Evolutionary conservation across 2,113 vertebrate genomes (phyloP).

Genomic region (Oncorhynchus clarkii): DNA sequence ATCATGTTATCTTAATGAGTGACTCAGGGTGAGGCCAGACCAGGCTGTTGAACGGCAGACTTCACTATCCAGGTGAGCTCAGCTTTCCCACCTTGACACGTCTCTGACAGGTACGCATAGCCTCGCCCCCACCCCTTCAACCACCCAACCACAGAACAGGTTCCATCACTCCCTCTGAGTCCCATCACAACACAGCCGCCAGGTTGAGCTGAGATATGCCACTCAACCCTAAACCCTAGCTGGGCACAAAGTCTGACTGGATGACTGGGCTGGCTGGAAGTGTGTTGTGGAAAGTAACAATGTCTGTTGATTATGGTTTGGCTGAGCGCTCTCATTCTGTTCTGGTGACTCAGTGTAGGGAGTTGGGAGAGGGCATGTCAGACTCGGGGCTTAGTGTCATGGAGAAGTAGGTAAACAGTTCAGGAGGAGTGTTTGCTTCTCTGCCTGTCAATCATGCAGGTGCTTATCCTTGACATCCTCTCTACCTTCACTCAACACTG

Average conservation of each 20-base stretch:
- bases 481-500: no score
- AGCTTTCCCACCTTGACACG: slow-evolving; percentile 49
- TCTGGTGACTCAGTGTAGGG: neutral
- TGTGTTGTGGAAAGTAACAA: neutral
- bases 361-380: neutral
- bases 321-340: neutral
- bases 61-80: slow-evolving; percentile 21
- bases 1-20: slow-evolving; percentile 50
- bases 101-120: slow-evolving; percentile 64
- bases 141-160: slow-evolving; percentile 52
- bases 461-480: neutral
- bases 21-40: slow-evolving; percentile 2
- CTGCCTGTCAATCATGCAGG: neutral
- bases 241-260: neutral
- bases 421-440: neutral
- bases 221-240: slow-evolving; percentile 3
- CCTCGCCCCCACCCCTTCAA: slow-evolving; percentile 46
- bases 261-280: slow-evolving; percentile 12
- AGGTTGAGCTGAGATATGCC: slow-evolving; percentile 11
- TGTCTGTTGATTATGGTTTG: slow-evolving; percentile 2
- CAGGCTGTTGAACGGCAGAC: no score
- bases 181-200: slow-evolving; percentile 41
- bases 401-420: neutral
- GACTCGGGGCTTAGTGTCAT: neutral
- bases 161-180: slow-evolving; percentile 35